A percentile compares a stretch with the other conserved stretches of the same genome.
These are phyloP conservation scores for Callospermophilus lateralis DNA, from an alignment of 2,113 vertebrate species.

Conservation along the genomic window DNA sequence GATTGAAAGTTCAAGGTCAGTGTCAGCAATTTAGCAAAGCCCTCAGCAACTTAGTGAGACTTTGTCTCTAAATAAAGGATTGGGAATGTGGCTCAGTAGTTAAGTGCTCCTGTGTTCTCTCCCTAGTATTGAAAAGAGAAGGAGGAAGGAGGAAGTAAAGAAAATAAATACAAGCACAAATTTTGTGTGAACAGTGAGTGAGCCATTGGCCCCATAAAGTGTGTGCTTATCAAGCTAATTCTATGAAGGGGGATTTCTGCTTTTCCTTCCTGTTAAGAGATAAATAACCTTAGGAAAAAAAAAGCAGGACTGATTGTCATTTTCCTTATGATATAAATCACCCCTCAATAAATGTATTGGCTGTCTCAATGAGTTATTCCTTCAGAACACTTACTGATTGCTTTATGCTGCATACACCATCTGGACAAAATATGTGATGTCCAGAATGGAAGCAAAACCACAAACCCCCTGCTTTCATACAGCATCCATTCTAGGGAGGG, in stretches of 20 bases:
- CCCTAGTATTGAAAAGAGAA: no score
- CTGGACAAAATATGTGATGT: background rate
- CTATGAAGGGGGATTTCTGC: background rate
- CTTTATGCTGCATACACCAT: accelerated
- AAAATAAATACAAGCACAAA: background rate
- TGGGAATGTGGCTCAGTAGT: no score
- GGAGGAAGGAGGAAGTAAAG: no score
- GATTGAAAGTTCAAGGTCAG: no score
- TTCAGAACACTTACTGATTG: background rate
- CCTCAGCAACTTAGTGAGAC: no score
- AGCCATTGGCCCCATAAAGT: background rate
- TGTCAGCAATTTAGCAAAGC: no score
- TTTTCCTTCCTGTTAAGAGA: background rate
- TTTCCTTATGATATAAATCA: background rate
- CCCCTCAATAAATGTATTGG: background rate
- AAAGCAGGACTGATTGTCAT: background rate
- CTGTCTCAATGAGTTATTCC: background rate
- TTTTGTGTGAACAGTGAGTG: background rate
- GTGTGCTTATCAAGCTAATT: background rate
- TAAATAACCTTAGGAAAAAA: background rate
- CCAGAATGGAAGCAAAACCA: background rate
- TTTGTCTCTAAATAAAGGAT: no score
- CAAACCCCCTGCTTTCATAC: accelerated
- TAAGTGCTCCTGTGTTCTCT: no score
- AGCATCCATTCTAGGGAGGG: background rate